Evolutionary conservation across 2,797 vertebrate species (phyloP), one percentile per base, ranked within the genome.

Genomic region (Propithecus deckenii): DNA sequence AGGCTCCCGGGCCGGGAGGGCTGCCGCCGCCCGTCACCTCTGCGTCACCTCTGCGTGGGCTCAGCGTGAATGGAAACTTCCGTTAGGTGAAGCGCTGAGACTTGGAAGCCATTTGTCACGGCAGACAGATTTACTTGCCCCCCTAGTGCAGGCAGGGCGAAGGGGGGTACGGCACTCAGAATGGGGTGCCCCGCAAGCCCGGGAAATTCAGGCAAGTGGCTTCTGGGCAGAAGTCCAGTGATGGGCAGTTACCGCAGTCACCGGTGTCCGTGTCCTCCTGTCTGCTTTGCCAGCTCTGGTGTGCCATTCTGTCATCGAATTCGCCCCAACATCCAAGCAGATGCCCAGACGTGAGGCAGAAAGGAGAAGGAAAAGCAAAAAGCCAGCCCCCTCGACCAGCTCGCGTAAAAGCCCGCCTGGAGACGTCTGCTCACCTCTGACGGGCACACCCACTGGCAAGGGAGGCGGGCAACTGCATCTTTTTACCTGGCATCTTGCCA

Each of bases 331-430:
- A 25, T 35, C 15, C 0, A 9, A 74, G 11, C 10, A 65, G 59
- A 79, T 4, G 23, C 28, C 18, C 23, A 32, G 32, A 17, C 30
- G 61, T 55, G 28, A 61, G 48, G 65, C 52, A 65, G 61, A 59
- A 84, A 88, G 61, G 74, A 80, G 52, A 35, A 35, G 23, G 18
- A 59, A 75, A 12, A 46, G 30, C 23, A 69, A 23, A 65, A 61
- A 76, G 7, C 7, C 35, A 32, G 8, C 2, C 0, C 12, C 8
- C 0, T 0, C 2, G 5, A 23, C 13, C 18, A 2, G 4, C 30
- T 35, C 48, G 41, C 32, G 15, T 32, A 0, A 35, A 4, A 41
- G 41, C 6, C 6, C 3, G 1, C 5, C 74, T 57, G 17, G 6
- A 1, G 22, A 38, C 43, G 11, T 52, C 41, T 11, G 18, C 13